phyloP scores from a whole-genome alignment of 35 echinoderm and acorn worm genomes.

The Ophioderma brevispina region DNA sequence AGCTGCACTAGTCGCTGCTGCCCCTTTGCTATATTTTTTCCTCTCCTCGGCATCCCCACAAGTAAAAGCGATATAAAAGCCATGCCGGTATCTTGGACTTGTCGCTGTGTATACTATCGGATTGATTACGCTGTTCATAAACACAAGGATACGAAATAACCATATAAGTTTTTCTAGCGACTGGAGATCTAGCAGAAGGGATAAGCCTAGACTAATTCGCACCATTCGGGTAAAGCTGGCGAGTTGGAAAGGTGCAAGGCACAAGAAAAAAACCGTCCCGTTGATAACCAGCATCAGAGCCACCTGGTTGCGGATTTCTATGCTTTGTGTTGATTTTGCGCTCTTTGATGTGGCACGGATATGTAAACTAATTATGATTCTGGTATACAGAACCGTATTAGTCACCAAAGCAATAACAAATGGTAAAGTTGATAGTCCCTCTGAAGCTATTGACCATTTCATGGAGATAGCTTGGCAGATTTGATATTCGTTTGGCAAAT shows the following conservation, averaged over 20 bases:
- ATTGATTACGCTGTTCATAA: constrained; percentile 54
- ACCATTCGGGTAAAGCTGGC: constrained; percentile 7
- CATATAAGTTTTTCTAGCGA: neutral
- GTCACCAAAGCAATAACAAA: constrained; percentile 21
- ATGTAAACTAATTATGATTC: constrained; percentile 42
- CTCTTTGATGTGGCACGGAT: constrained; percentile 8
- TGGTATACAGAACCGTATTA: constrained; percentile 35
- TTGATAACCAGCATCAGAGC: constrained; percentile 77
- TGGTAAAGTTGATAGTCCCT: constrained; percentile 7
- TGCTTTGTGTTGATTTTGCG: constrained; percentile 1
- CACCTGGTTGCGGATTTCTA: constrained; percentile 55
- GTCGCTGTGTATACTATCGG: constrained; percentile 50
- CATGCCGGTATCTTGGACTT: constrained; percentile 31
- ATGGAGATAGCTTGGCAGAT: constrained; percentile 10
- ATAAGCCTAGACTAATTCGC: neutral
- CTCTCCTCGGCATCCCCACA: constrained; percentile 8
- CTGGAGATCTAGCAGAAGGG: neutral
- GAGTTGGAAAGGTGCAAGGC: constrained; percentile 18
- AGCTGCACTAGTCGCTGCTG: neutral
- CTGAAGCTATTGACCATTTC: neutral
- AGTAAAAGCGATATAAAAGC: constrained; percentile 31
- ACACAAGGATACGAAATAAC: constrained; percentile 33
- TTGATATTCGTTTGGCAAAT: constrained; percentile 11
- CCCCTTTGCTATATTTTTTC: neutral
- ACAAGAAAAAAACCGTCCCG: constrained; percentile 51